phyloP scores from a whole-genome alignment of 2,113 vertebrate species.

The Istiophorus platypterus region DNA sequence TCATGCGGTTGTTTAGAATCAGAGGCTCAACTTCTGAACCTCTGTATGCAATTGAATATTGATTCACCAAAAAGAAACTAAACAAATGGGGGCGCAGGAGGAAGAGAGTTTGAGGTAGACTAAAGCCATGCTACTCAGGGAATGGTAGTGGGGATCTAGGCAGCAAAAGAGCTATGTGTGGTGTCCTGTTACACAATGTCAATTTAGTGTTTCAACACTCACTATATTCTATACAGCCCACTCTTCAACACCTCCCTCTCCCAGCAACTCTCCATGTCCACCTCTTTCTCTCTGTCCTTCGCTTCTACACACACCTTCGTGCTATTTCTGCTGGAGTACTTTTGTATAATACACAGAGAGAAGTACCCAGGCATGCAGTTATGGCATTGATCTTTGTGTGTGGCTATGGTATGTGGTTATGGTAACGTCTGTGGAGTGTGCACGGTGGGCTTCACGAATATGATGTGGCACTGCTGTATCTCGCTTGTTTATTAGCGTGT shows the following conservation, averaged over 20 bases:
- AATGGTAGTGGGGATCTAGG: slow-evolving; percentile 81
- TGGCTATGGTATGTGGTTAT: slow-evolving; percentile 45
- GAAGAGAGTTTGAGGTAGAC: slow-evolving; percentile 69
- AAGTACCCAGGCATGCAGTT: slow-evolving; percentile 44
- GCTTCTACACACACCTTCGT: slow-evolving; percentile 42
- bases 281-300: slow-evolving; percentile 31
- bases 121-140: slow-evolving; percentile 86
- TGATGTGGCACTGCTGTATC: slow-evolving; percentile 12
- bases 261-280: slow-evolving; percentile 41
- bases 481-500: not conserved
- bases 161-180: slow-evolving; percentile 88
- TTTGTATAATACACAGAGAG: slow-evolving; percentile 63
- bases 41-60: slow-evolving; percentile 25
- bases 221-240: slow-evolving; percentile 87
- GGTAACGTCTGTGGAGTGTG: slow-evolving; percentile 34
- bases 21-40: slow-evolving; percentile 53
- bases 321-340: slow-evolving; percentile 66
- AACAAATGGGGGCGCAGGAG: slow-evolving; percentile 27
- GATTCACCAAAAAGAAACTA: slow-evolving; percentile 51
- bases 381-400: slow-evolving; percentile 55
- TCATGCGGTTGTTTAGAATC: slow-evolving; percentile 31
- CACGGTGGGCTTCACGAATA: not conserved
- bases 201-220: slow-evolving; percentile 90
- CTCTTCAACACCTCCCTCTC: slow-evolving; percentile 80
- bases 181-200: slow-evolving; percentile 92